Conservation (phyloP, 2,888 invertebrate genomes). For the Neoitamus cyanurus region DNA sequence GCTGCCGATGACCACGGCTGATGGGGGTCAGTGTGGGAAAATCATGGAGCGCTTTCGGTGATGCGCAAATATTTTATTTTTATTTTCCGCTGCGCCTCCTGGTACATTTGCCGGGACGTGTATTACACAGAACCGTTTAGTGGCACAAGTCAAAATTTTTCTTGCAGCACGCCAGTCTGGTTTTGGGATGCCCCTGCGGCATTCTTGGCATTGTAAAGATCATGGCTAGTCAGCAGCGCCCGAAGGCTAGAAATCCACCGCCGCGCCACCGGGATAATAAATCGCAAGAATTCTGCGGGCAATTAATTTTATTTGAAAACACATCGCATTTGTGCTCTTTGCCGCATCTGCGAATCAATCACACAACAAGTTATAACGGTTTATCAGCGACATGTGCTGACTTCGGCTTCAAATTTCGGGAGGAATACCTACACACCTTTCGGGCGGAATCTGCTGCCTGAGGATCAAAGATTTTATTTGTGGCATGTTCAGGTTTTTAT, state of each 20-base stretch:
- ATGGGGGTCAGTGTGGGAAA: neutral
- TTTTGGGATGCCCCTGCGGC: neutral
- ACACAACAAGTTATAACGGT: constrained; percentile 9
- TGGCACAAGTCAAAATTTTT: neutral
- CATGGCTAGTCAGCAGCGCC: neutral
- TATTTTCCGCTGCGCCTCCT: neutral
- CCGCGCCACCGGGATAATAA: neutral
- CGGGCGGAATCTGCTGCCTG: neutral
- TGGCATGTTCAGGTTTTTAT: neutral
- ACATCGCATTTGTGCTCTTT: neutral
- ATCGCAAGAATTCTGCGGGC: constrained; percentile 3
- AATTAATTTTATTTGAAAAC: constrained; percentile 20
- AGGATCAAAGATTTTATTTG: neutral
- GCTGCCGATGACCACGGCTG: neutral
- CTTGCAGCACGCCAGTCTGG: neutral
- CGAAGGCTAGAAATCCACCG: constrained; percentile 18
- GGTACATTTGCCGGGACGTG: neutral
- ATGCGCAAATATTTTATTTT: neutral
- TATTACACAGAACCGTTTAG: neutral
- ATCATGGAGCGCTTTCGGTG: neutral
- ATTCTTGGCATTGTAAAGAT: neutral
- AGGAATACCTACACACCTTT: neutral
- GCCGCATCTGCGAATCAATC: constrained; percentile 22
- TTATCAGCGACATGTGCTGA: neutral
- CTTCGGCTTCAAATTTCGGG: neutral